Evolutionary conservation across 2,797 vertebrate species (phyloP), one percentile per base, ranked within the genome.

Genomic region (Phalloptychus januarius): DNA sequence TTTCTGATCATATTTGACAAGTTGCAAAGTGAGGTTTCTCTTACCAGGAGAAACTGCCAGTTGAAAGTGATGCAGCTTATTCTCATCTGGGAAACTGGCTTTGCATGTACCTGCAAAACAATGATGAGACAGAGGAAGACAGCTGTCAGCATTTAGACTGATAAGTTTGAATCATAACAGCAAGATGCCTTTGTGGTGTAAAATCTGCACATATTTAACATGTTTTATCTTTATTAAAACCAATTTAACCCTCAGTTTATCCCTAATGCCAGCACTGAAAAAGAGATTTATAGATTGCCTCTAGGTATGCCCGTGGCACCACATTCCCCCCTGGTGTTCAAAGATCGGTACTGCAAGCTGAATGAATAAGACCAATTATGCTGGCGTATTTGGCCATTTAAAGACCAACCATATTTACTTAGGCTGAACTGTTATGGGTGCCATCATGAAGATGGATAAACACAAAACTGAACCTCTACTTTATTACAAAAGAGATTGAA

Each of bases 51-150:
- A 97, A 82, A 99, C 97, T 44, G 96, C 96, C 86, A 99, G 95
- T 85, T 98, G 97, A 92, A 99, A 99, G 93, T 97, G 96, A 93
- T 98, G 97, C 74, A 99, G 97, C 92, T 98, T 98, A 96, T 99
- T 97, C 83, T 97, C 97, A 79, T 99, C 98, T 33, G 97, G 97
- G 92, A 99, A 99, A 89, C 96, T 96, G 93, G 99, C 96, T 96
- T 97, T 98, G 93, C 98, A 99, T 4, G 98, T 99, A 96, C 96
- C 98, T 99, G 94, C 71, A 76, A 71, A 25, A 79, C 12, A 74
- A 25, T 3, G 13, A 13, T 16, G 56, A 28, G 23, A 74, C 46
- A 44, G 33, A 56, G 1, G 52, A 5, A 5, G 12, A 38, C 8
- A 58, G 7, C 50, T 36, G 73, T 70, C 58, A 77, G 36, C 45